Base-by-base conservation (phyloP, 2,888 invertebrate species). In the Acanthacorydalis orientalis region DNA sequence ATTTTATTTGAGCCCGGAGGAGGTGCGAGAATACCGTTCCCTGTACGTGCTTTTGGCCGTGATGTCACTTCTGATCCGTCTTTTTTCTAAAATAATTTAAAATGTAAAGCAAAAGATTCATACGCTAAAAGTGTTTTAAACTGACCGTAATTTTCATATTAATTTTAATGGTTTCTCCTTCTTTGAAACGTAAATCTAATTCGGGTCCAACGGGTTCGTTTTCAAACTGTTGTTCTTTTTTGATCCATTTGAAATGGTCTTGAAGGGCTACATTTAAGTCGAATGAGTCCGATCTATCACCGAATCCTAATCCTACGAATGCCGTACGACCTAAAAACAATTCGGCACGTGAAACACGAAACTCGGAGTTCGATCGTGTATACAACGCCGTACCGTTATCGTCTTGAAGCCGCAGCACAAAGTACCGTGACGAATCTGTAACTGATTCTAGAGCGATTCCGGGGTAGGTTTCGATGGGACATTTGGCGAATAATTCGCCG, bases 101-200 rank as follows among this genome's bases (percentile, higher is more conserved):
- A 9, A 14, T 14, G 10, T 14, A 7, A 41, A 7, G 12, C 4
- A 37, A n/a, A n/a, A n/a, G n/a, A n/a, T n/a, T n/a, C n/a, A n/a
- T n/a, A n/a, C n/a, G n/a, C n/a, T n/a, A n/a, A n/a, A n/a, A n/a
- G n/a, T n/a, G n/a, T n/a, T n/a, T n/a, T n/a, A n/a, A n/a, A 59
- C 70, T 65, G 72, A 90, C 90, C 53, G 90, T 88, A 54, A 92
- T 91, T 69, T 91, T 89, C 86, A 98, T 91, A 63, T 96, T 98
- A 51, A 98, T 95, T 71, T 93, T 97, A 54, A 99, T 98, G 1
- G 97, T 99, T 72, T 99, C 93, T 15, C 98, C 98, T 61, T 97
- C 97, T 63, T 99, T 99, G 64, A 99, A 97, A 44, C 95, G 87
- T 47, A 98, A 75, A 72, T 98, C 96, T 39, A 98, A 70, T 57